A percentile compares a stretch with the other conserved stretches of the same genome.
Evolutionary conservation across 2,888 invertebrate species (phyloP).

Genomic region (Entomobrya proxima): DNA sequence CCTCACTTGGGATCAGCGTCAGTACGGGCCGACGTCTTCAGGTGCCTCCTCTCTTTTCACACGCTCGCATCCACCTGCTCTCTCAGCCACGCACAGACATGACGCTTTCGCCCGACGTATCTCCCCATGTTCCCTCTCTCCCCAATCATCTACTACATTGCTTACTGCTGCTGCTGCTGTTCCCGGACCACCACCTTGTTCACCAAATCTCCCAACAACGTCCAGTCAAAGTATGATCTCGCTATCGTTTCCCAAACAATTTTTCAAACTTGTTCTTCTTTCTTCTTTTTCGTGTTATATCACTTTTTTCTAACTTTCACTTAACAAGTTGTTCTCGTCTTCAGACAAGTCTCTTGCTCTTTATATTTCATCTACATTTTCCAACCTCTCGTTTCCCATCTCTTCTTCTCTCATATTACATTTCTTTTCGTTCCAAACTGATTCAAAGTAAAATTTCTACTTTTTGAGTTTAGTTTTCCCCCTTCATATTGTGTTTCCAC

Average conservation of each 20-base stretch:
- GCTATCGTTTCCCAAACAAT: slow-evolving; percentile 64
- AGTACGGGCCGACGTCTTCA: slow-evolving; percentile 72
- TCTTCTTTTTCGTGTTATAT: slow-evolving; percentile 41
- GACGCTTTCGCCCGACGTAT: slow-evolving; percentile 81
- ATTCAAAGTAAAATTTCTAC: background rate
- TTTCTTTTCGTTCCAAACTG: background rate
- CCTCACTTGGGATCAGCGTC: slow-evolving; percentile 95
- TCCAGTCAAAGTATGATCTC: slow-evolving; percentile 67
- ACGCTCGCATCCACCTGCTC: slow-evolving; percentile 73
- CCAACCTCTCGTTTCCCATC: slow-evolving; percentile 65
- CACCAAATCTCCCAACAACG: slow-evolving; percentile 73
- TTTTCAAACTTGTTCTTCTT: slow-evolving; percentile 53
- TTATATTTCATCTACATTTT: slow-evolving; percentile 8
- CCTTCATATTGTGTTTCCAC: background rate
- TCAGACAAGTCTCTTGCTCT: slow-evolving; percentile 32
- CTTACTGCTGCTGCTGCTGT: slow-evolving; percentile 76
- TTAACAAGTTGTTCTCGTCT: slow-evolving; percentile 11
- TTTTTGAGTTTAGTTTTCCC: background rate
- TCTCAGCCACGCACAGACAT: slow-evolving; percentile 79
- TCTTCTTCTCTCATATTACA: slow-evolving; percentile 53
- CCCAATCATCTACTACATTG: slow-evolving; percentile 77
- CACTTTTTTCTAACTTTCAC: slow-evolving; percentile 34
- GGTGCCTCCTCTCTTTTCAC: slow-evolving; percentile 71
- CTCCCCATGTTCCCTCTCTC: slow-evolving; percentile 80
- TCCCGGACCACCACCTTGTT: slow-evolving; percentile 65